Conservation (phyloP, 2,797 vertebrate genomes). For the Paratrypauchen microcephalus region DNA sequence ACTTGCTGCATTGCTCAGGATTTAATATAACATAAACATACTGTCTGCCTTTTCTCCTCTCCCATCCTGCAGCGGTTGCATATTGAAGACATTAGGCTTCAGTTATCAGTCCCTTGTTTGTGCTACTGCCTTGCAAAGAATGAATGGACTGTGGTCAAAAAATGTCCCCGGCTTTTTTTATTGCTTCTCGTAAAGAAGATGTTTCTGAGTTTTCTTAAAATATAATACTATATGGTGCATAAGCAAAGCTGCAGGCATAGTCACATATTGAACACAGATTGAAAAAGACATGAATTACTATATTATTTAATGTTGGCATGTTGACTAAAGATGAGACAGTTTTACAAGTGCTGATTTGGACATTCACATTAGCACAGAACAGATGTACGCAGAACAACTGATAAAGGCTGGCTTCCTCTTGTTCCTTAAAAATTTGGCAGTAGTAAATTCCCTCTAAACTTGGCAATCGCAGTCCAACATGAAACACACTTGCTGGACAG, state of each 20-base stretch:
- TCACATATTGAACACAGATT: constrained; percentile 1
- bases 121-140: constrained; percentile 66
- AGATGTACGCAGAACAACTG: constrained; percentile 52
- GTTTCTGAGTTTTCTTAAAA: constrained; percentile 32
- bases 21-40: constrained; percentile 14
- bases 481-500: constrained; percentile 69
- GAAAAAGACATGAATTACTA: constrained; percentile 9
- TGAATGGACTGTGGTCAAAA: constrained; percentile 66
- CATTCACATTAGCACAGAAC: constrained; percentile 61
- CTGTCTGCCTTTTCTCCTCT: constrained; percentile 15
- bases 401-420: constrained; percentile 47
- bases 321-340: constrained; percentile 18
- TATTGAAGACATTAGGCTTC: constrained; percentile 58
- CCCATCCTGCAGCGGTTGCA: constrained; percentile 36
- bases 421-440: constrained; percentile 67
- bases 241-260: constrained; percentile 20
- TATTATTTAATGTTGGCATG: constrained; percentile 20
- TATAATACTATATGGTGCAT: constrained; percentile 18
- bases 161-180: constrained; percentile 45
- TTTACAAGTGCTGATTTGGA: constrained; percentile 53
- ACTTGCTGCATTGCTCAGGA: background rate
- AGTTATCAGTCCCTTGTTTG: constrained; percentile 66
- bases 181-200: constrained; percentile 33
- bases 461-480: constrained; percentile 65
- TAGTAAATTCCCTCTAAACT: constrained; percentile 57